These are phyloP conservation scores for Champsocephalus gunnari DNA, from an alignment of 2,797 vertebrate genomes.

Conservation along the genomic window DNA sequence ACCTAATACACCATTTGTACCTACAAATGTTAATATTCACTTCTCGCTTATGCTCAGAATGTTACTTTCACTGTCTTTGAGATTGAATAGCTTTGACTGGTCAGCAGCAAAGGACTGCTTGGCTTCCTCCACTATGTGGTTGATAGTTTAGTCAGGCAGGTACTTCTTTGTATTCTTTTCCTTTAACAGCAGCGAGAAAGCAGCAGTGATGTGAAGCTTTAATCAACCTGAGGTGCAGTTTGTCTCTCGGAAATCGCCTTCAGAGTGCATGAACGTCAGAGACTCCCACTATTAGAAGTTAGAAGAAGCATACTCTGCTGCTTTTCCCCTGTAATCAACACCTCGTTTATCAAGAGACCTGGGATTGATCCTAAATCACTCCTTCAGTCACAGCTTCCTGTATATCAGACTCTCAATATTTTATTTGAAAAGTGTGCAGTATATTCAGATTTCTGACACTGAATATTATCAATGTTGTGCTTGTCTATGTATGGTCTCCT, in stretches of 20 bases:
- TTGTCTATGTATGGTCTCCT: too few relatives aligned
- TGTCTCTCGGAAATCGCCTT: background rate
- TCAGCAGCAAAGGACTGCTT: background rate
- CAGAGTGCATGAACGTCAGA: background rate
- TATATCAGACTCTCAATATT: background rate
- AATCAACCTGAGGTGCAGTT: background rate
- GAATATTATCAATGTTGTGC: too few relatives aligned
- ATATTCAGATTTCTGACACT: background rate
- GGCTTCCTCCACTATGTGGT: background rate
- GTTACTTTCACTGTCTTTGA: background rate
- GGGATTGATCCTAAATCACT: background rate
- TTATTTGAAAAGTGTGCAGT: too few relatives aligned
- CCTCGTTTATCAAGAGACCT: background rate
- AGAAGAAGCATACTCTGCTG: slow-evolving; percentile 1
- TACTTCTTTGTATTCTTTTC: background rate
- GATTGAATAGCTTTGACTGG: background rate
- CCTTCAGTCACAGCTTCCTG: background rate
- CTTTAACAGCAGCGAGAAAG: background rate
- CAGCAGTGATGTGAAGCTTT: background rate
- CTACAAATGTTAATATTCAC: background rate
- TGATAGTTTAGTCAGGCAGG: background rate
- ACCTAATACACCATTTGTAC: background rate
- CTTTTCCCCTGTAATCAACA: background rate
- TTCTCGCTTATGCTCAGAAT: background rate
- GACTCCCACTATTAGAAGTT: background rate